phyloP scores from a whole-genome alignment of 2,888 invertebrate genomes.

The Drosophila mimica region DNA sequence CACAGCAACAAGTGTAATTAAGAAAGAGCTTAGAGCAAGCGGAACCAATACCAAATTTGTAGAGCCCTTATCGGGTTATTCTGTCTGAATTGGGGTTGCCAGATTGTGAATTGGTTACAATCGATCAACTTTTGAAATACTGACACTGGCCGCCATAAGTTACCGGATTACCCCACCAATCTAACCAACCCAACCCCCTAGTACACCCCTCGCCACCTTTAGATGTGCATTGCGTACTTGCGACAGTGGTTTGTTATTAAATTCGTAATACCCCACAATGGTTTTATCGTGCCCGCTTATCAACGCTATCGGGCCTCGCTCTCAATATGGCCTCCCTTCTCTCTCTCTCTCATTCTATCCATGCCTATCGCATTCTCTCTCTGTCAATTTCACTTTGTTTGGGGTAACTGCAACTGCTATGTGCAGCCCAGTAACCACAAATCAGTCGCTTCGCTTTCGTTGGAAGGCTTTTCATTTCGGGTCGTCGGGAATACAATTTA shows the following conservation, averaged over 20 bases:
- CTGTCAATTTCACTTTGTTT: background rate
- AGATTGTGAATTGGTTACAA: slow-evolving; percentile 37
- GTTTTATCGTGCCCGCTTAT: slow-evolving; percentile 54
- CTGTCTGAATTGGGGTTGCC: slow-evolving; percentile 24
- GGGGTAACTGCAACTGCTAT: slow-evolving; percentile 46
- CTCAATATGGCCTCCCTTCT: slow-evolving; percentile 2
- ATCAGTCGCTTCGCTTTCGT: slow-evolving; percentile 47
- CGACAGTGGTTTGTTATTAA: slow-evolving; percentile 55
- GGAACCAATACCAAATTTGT: slow-evolving; percentile 28
- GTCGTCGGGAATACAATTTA: background rate
- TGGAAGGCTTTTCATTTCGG: slow-evolving; percentile 4
- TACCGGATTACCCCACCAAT: slow-evolving; percentile 28
- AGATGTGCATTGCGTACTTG: slow-evolving; percentile 22
- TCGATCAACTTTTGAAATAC: slow-evolving; percentile 55
- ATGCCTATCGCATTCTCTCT: background rate
- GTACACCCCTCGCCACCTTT: background rate
- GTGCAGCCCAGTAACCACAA: slow-evolving; percentile 23
- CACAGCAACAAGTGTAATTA: background rate
- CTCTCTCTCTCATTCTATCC: background rate
- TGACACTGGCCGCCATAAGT: slow-evolving; percentile 21
- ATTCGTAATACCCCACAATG: slow-evolving; percentile 57
- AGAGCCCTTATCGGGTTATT: slow-evolving; percentile 51
- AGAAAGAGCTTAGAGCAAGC: background rate
- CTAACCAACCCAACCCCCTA: background rate
- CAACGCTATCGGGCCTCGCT: slow-evolving; percentile 55